phyloP scores from a whole-genome alignment of 1,140 invertebrate species.

The Pogonus chalceus region DNA sequence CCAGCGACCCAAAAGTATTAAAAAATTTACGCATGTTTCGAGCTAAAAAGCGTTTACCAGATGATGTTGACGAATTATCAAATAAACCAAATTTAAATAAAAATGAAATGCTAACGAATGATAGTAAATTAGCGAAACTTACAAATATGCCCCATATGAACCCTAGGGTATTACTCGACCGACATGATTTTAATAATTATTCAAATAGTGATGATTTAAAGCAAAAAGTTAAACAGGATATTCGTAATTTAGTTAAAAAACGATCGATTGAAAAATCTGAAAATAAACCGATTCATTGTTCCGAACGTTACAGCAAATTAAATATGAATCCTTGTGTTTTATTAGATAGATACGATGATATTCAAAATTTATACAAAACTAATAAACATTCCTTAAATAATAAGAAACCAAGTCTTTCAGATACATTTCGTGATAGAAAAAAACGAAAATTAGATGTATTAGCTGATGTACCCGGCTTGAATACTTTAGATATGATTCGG shows the following conservation, averaged over 20 bases:
- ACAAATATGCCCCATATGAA: conserved; percentile 9
- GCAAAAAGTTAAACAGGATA: conserved; percentile 16
- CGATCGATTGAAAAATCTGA: neutral
- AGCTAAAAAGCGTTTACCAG: conserved; percentile 19
- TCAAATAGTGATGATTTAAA: conserved; percentile 2
- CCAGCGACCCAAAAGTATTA: conserved; percentile 43
- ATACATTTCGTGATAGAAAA: neutral
- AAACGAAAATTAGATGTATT: conserved; percentile 29
- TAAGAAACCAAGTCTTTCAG: neutral
- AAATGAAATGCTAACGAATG: neutral
- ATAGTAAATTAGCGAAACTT: neutral
- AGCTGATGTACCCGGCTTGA: conserved; percentile 41
- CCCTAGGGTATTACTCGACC: conserved; percentile 20
- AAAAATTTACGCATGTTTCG: conserved; percentile 47
- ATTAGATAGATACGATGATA: conserved; percentile 7
- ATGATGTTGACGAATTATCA: neutral
- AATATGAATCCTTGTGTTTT: neutral
- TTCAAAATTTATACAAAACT: conserved; percentile 4
- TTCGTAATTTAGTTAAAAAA: too few species aligned
- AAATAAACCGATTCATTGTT: neutral
- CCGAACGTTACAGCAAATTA: neutral
- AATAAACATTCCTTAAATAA: neutral
- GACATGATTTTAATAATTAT: conserved; percentile 11
- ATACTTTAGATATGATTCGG: conserved; percentile 44
- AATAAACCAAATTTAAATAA: neutral